Base-by-base conservation (phyloP, 1,140 invertebrate species). In the Drosophila murphyi region DNA sequence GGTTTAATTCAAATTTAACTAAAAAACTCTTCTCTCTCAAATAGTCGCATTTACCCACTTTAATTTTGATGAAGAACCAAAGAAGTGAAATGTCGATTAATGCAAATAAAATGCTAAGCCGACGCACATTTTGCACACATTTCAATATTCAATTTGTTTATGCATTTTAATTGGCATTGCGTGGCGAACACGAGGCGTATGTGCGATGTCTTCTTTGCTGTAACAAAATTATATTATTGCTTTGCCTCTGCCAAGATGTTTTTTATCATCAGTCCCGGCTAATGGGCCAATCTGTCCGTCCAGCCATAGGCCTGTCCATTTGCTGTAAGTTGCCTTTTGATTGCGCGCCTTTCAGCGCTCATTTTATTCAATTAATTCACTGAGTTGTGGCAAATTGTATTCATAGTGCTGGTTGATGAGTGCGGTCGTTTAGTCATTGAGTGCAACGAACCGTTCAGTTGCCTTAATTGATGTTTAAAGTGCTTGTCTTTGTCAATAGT, bases 291-390 rank as follows among this genome's bases (percentile, higher is more conserved):
- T 31, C 34, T 7, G 37, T 56, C 45, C 41, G 62, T 68, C 67
- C 43, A 28, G 34, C 56, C 12, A 43, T 56, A 60, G 20, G 51
- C 0, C 47, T 29, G 63, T 43, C 43, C 32, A 28, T 43, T 37
- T 45, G 39, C 60, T 47, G 34, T 63, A 62, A 74, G 55, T 72
- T 67, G 54, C 65, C 68, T 81, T 73, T 82, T 52, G 55, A 80
- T 81, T 81, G 63, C 65, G 50, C 43, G 35, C 47, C 79, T 78
- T 81, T 82, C 80, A 62, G 59, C 67, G 64, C 48, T 35, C 48
- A 70, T 78, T 82, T 82, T 64, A 72, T 87, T 78, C 76, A 87
- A 87, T 87, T 82, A 79, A 79, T 79, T 76, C 55, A 71, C 39
- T 64, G 60, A 70, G 52, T 72, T 76, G 72, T 78, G 39, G 61